phyloP scores from a whole-genome alignment of 2,888 invertebrate species.

The Dysmachus trigonus region DNA sequence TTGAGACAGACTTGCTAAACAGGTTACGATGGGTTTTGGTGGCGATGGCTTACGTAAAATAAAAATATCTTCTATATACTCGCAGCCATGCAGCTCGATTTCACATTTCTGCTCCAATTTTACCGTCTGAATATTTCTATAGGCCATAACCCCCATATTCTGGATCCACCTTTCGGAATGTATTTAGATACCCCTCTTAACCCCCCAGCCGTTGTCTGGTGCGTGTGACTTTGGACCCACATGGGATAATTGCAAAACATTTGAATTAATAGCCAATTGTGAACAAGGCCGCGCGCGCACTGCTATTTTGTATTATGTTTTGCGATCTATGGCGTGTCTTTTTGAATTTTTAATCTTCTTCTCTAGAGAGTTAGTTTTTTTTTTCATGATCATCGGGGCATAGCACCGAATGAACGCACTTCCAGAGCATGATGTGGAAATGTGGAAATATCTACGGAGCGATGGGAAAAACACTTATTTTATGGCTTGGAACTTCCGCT shows the following conservation, averaged over 20 bases:
- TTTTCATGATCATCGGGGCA: background rate
- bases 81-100: background rate
- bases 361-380: conserved; percentile 13
- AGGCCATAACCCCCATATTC: background rate
- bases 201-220: too few species aligned
- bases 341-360: background rate
- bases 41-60: background rate
- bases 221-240: background rate
- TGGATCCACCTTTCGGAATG: background rate
- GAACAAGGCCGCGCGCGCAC: background rate
- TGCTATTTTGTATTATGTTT: background rate
- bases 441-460: background rate
- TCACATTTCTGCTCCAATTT: background rate
- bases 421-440: conserved; percentile 2
- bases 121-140: background rate
- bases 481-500: conserved; percentile 24
- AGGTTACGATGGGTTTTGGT: background rate
- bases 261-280: conserved; percentile 7
- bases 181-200: too few species aligned
- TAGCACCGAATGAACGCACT: conserved; percentile 3
- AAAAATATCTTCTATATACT: background rate
- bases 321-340: background rate
- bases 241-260: background rate
- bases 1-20: background rate
- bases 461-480: conserved; percentile 6